Evolutionary conservation across 2,888 invertebrate species (phyloP), one percentile per base, ranked within the genome.

Genomic region (Tiphia femorata): DNA sequence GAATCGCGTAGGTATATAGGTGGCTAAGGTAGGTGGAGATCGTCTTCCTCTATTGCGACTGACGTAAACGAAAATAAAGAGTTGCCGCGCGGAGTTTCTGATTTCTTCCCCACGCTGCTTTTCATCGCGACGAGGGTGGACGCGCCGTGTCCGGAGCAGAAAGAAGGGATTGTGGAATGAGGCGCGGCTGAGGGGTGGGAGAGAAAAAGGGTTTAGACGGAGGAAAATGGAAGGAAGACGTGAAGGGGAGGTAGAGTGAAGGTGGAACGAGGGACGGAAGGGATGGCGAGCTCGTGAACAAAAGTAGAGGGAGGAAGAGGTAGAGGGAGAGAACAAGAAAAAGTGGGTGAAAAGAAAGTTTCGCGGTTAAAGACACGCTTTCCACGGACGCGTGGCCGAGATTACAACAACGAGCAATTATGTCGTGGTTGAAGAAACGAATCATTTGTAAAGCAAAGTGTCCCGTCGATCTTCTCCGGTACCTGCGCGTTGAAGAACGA

Each of bases 371-470:
- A 48, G 35, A 43, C n/a, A 35, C 23, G 51, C 33, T 42, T 43
- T 27, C 30, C 38, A 35, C 47, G 43, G 35, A 58, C 41, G 20
- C 48, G 29, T 49, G 30, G 48, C n/a, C 17, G 56, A 47, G 57
- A 65, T 57, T 64, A 64, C 60, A 40, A 51, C 44, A 51, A 58
- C 55, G 57, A 41, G 43, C 61, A 61, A 65, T 64, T 58, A 61
- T 47, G 44, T 57, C 49, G 40, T 42, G 41, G 52, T 38, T 44
- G 59, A 48, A n/a, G 60, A 59, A 69, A 58, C 58, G 69, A 67
- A 69, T 70, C 66, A 67, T 73, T 73, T 70, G 73, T 70, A 69
- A 67, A 69, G 64, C 64, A 64, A 67, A 67, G 64, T 63, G 30
- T 62, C 21, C 20, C 23, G 19, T 23, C 27, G 8, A 8, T n/a